Conservation (phyloP, 2,113 vertebrate genomes). For the Dasypus novemcinctus region DNA sequence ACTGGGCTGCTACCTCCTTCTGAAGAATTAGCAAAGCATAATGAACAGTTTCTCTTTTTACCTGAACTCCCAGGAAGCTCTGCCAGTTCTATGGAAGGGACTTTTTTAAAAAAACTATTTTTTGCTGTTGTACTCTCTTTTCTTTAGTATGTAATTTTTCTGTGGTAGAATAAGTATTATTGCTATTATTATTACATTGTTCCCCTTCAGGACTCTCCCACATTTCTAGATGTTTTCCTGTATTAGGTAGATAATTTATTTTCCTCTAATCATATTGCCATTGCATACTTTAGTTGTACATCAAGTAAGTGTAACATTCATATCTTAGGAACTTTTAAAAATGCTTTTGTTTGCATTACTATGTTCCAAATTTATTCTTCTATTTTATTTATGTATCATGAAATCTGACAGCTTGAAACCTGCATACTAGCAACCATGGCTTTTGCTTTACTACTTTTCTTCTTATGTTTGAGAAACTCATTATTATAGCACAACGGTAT, state of each 20-base stretch:
- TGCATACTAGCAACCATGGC: neutral
- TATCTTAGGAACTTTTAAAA: neutral
- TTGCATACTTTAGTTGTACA: neutral
- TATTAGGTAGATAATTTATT: no score
- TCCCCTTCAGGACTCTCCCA: neutral
- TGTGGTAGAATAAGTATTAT: neutral
- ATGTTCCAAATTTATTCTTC: neutral
- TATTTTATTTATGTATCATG: neutral
- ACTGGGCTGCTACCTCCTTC: neutral
- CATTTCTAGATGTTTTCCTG: neutral
- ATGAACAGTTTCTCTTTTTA: neutral
- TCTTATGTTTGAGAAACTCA: conserved; percentile 7
- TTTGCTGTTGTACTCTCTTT: neutral
- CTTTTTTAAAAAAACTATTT: neutral
- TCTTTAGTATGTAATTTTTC: neutral
- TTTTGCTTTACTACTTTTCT: neutral
- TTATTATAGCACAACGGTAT: neutral
- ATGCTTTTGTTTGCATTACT: neutral
- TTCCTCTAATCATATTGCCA: neutral
- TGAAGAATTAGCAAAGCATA: neutral
- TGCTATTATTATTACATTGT: no score
- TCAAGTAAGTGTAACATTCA: neutral
- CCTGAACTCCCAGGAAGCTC: neutral
- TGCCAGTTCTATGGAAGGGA: neutral
- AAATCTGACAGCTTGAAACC: neutral